Percentiles rank a stretch among this genome's conserved stretches.
These are phyloP conservation scores for Brachyhypopomus occidentalis DNA, from an alignment of 2,113 vertebrate species.

Conservation along the genomic window DNA sequence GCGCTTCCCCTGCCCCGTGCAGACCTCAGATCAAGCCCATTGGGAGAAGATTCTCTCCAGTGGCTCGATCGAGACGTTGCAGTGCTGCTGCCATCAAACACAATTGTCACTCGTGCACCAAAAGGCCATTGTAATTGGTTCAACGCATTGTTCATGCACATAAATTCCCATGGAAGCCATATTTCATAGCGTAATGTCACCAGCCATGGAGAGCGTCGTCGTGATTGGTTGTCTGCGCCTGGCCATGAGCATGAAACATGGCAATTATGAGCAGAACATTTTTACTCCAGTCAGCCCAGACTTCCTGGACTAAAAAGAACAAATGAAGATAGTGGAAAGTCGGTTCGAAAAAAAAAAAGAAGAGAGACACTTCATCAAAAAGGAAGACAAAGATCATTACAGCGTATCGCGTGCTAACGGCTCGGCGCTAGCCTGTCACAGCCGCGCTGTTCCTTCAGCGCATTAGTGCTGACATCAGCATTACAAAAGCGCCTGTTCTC, in stretches of 20 bases:
- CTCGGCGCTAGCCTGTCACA: constrained; percentile 58
- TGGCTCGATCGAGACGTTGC: constrained; percentile 46
- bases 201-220: constrained; percentile 11
- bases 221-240: constrained; percentile 34
- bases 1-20: constrained; percentile 26
- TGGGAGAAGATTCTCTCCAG: constrained; percentile 50
- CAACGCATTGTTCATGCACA: constrained; percentile 49
- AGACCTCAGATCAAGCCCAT: constrained; percentile 49
- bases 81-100: constrained; percentile 43
- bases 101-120: constrained; percentile 53
- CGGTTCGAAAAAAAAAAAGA: constrained; percentile 12
- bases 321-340: constrained; percentile 37
- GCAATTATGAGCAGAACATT: constrained; percentile 45
- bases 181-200: constrained; percentile 44
- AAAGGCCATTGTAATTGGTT: constrained; percentile 56
- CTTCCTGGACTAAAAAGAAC: constrained; percentile 44
- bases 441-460: constrained; percentile 40
- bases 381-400: constrained; percentile 54
- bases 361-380: constrained; percentile 40
- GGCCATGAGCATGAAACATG: constrained; percentile 25
- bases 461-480: constrained; percentile 55
- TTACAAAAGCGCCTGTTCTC: constrained; percentile 43
- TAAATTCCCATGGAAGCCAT: constrained; percentile 48
- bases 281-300: constrained; percentile 27
- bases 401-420: constrained; percentile 55